Conservation (phyloP, 2,113 vertebrate genomes). For the Aegotheles bennettii region DNA sequence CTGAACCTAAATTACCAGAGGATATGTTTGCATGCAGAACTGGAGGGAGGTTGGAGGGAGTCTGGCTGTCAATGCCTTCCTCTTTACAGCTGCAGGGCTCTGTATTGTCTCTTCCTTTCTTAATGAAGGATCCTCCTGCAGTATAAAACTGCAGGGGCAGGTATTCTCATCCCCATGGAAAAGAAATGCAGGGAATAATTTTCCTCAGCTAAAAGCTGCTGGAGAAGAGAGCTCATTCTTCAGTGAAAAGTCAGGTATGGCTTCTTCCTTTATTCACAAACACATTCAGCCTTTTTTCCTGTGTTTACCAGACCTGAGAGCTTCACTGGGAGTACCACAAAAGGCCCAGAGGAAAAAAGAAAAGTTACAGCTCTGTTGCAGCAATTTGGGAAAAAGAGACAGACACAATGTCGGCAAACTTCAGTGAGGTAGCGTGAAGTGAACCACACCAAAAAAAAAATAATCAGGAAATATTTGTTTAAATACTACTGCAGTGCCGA, state of each 20-base stretch:
- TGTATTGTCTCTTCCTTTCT: not conserved
- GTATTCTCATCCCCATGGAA: not conserved
- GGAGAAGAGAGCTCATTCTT: not conserved
- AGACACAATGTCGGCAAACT: not conserved
- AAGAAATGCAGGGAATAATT: not conserved
- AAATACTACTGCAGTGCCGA: not conserved
- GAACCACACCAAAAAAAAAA: not conserved
- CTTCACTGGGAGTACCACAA: not conserved
- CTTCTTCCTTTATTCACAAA: not conserved
- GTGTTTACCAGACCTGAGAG: not conserved
- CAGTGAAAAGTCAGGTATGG: not conserved
- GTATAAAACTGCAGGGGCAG: not conserved
- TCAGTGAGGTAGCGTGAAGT: not conserved
- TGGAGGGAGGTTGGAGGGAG: not conserved
- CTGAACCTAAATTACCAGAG: not conserved
- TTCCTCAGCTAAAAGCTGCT: not conserved
- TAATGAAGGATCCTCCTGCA: fast-evolving
- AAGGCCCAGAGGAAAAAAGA: not conserved
- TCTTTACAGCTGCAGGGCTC: not conserved
- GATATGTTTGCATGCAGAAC: not conserved
- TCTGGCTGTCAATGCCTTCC: not conserved
- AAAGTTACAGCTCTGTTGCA: not conserved
- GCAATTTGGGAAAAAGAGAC: not conserved
- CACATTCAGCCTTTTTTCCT: not conserved
- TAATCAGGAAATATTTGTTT: not conserved